These are phyloP conservation scores for Ceyx cyanopectus DNA, from an alignment of 2,113 vertebrate genomes.

Conservation along the genomic window DNA sequence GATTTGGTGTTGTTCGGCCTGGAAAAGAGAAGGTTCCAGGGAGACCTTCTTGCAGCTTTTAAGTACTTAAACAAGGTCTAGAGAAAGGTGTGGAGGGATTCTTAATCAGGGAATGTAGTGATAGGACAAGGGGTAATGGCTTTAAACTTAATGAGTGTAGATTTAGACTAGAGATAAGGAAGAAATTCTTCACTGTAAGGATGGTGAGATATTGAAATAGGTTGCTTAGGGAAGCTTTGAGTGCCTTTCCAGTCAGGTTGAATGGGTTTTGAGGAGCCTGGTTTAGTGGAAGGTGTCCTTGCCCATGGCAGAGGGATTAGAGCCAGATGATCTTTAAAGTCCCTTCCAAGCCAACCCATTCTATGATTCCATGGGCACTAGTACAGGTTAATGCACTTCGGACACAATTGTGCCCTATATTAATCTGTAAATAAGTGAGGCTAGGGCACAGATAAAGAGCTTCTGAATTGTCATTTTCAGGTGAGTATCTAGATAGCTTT, in stretches of 20 bases:
- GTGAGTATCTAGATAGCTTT: neutral
- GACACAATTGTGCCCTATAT: fast-evolving
- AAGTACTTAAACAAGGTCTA: neutral
- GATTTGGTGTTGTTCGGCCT: neutral
- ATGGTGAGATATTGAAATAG: fast-evolving
- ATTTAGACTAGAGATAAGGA: neutral
- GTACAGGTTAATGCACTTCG: neutral
- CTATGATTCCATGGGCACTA: neutral
- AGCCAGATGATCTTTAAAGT: neutral
- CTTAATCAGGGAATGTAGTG: fast-evolving
- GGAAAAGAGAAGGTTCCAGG: neutral
- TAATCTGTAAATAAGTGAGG: neutral
- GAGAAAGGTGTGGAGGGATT: neutral
- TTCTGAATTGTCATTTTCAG: neutral
- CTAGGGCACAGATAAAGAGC: neutral
- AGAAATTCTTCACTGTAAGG: fast-evolving
- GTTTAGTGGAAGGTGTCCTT: neutral
- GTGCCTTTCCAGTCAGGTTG: neutral
- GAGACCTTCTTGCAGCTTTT: fast-evolving
- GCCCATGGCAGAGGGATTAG: fast-evolving
- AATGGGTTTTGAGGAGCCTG: neutral
- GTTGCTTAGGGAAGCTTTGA: neutral
- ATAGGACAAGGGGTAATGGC: neutral
- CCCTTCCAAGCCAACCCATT: neutral
- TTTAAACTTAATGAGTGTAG: neutral